Evolutionary conservation across 2,113 vertebrate species (phyloP).

Genomic region (Gorsachius goisagi): DNA sequence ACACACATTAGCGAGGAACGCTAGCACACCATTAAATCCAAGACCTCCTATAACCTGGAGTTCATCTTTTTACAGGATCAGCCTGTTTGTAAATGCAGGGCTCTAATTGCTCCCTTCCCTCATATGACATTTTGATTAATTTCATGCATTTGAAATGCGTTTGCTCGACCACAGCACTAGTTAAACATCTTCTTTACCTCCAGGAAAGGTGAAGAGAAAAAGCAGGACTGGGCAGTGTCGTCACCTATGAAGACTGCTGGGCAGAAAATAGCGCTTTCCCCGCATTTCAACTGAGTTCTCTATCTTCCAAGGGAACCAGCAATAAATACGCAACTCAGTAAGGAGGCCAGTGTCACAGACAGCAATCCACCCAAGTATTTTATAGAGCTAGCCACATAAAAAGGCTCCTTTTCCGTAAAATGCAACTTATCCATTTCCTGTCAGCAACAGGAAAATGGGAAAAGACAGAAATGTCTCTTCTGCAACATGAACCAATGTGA

Average conservation of each 20-base stretch:
- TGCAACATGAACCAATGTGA: neutral
- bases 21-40: conserved; percentile 1
- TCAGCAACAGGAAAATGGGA: neutral
- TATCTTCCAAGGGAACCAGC: neutral
- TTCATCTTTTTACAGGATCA: neutral
- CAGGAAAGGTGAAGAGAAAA: neutral
- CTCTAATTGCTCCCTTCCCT: neutral
- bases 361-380: neutral
- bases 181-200: neutral
- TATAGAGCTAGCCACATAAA: neutral
- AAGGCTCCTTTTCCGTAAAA: neutral
- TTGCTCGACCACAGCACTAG: accelerated
- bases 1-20: neutral
- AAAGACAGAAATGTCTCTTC: neutral
- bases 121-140: neutral
- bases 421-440: neutral
- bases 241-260: neutral
- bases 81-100: neutral
- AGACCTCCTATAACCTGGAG: neutral
- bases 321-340: neutral
- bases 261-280: neutral
- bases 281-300: accelerated
- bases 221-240: neutral
- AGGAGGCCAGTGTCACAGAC: neutral
- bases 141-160: neutral